Conservation (phyloP, 2,888 invertebrate genomes). For the Ophion ellenae region DNA sequence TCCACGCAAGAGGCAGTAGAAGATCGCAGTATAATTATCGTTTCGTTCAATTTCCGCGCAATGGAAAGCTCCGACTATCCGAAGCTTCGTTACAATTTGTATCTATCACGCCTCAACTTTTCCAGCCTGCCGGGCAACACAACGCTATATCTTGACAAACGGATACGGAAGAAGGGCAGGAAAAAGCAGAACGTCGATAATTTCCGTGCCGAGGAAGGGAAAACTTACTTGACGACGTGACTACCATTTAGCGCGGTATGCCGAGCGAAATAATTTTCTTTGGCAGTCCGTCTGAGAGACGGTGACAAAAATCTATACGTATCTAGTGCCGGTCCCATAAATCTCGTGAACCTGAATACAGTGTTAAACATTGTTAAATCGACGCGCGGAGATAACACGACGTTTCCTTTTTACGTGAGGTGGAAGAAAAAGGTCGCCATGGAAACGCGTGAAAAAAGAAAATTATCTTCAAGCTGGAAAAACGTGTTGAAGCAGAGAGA, state of each 20-base stretch:
- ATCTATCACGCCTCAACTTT: not conserved
- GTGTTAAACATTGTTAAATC: constrained; percentile 3
- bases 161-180: not conserved
- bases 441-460: constrained; percentile 31
- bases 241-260: constrained; percentile 45
- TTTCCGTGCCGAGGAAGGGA: not conserved
- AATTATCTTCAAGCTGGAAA: constrained; percentile 38
- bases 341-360: not conserved
- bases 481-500: constrained; percentile 3
- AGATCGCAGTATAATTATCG: not conserved
- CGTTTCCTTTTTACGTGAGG: constrained; percentile 27
- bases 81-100: not conserved
- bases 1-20: not conserved
- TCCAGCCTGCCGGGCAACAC: too few species aligned
- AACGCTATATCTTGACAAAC: not conserved
- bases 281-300: constrained; percentile 1
- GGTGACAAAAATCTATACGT: not conserved
- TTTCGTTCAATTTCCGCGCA: not conserved
- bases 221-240: constrained; percentile 38
- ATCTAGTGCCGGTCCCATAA: constrained; percentile 9
- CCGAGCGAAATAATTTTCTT: constrained; percentile 46
- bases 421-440: constrained; percentile 43
- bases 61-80: not conserved
- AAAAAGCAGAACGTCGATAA: constrained; percentile 5
- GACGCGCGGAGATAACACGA: not conserved